Evolutionary conservation across 2,797 vertebrate species (phyloP).

Genomic region (Danio kyathit): DNA sequence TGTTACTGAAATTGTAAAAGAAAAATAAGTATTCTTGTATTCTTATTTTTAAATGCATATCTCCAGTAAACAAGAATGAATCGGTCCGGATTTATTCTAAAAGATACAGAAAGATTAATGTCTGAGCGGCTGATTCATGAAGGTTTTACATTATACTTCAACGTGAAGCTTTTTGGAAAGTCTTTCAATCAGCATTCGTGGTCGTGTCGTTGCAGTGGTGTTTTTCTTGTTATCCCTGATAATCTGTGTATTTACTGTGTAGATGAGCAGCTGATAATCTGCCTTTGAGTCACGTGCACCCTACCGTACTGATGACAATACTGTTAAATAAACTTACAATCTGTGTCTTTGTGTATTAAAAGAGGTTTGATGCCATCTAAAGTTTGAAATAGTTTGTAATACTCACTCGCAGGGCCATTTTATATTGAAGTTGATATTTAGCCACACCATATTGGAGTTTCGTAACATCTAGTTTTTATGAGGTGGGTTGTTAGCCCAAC

Average conservation of each 20-base stretch:
- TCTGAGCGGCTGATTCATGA: not conserved
- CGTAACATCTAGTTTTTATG: no score
- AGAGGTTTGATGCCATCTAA: not conserved
- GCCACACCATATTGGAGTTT: no score
- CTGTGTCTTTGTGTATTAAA: not conserved
- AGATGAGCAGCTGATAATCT: not conserved
- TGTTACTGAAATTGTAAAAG: constrained; percentile 19
- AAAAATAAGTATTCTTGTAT: constrained; percentile 9
- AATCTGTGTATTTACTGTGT: not conserved
- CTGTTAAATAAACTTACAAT: not conserved
- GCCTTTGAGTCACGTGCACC: not conserved
- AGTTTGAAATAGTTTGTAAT: no score
- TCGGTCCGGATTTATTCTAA: constrained; percentile 10
- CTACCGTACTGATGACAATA: not conserved
- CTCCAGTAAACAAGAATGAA: not conserved
- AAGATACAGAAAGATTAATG: not conserved
- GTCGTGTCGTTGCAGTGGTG: not conserved
- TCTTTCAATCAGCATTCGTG: not conserved
- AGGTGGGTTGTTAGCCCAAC: no score
- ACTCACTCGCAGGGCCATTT: no score
- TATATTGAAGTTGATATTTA: no score
- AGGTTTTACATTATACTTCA: not conserved
- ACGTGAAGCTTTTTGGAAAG: not conserved
- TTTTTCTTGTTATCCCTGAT: not conserved
- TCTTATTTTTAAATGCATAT: not conserved